Base-by-base conservation (phyloP, 2,113 vertebrate genomes). In the Sterna hirundo region DNA sequence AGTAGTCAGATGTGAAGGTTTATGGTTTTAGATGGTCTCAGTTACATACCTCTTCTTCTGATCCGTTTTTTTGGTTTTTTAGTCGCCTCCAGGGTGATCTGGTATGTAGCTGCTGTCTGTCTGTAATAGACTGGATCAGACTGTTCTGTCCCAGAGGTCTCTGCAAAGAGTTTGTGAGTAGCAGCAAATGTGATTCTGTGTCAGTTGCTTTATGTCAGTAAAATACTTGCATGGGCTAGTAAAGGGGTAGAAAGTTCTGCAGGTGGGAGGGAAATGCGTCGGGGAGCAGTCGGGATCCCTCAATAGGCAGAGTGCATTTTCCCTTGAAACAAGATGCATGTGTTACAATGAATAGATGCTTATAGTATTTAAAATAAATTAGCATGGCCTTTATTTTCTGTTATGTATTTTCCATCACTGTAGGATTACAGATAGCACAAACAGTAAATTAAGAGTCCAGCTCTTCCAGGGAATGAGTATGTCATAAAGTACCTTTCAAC, bases 301-400 rank as follows among this genome's bases (percentile, higher is more conserved):
- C 10, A 0, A 6, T 12, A 11, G 38, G 30, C 6, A 4, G 21
- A 26, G 22, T 8, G 6, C 0, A 0, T 51, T 60, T 75, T 64
- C 2, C 13, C 32, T 13, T 51, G 49, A 58, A 71, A 38, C 3
- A 29, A 20, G 44, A 38, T 34, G 9, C n/a, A 16, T 42, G 42
- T 29, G 5, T 89, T 62, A 13, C 2, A 3, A 51, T 19, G 44
- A n/a, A 26, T 11, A 10, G 26, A 21, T 34, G 8, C 4, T 34
- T 58, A 1, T 1, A 16, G 32, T 38, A 17, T 15, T 76, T 36
- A 3, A 52, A 7, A 8, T 76, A 38, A 68, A 55, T 47, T 21
- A 19, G 11, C 1, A 1, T 13, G 10, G 17, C 5, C 11, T 65
- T 61, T 68, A 3, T 71, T 61, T 95, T 42, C 13, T 72, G 5